Evolutionary conservation across 1,140 invertebrate genomes (phyloP).

Genomic region (Hyles euphorbiae): DNA sequence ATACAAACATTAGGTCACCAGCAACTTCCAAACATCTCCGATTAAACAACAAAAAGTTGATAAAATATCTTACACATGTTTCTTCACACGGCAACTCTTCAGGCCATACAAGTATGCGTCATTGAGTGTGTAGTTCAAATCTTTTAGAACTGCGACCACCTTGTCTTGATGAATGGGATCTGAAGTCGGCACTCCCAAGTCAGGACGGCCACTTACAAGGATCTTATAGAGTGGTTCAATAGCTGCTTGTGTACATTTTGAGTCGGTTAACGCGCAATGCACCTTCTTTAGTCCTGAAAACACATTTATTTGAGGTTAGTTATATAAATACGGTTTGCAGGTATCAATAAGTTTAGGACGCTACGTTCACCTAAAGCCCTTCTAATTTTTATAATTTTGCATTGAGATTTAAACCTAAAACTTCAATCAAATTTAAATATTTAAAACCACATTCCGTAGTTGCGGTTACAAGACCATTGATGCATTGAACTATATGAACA

Average conservation of each 20-base stretch:
- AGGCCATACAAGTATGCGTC: not conserved
- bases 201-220: not conserved
- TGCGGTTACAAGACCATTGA: not conserved
- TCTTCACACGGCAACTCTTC: not conserved
- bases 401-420: no score
- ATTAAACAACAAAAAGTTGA: no score
- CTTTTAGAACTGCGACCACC: not conserved
- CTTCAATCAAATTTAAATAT: no score
- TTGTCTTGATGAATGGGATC: not conserved
- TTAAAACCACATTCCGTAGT: no score
- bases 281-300: not conserved
- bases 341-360: no score
- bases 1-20: no score
- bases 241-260: not conserved
- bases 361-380: no score
- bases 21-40: no score
- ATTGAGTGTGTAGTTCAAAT: not conserved
- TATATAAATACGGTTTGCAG: no score
- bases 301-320: no score
- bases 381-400: no score
- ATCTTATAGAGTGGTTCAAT: not conserved
- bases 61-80: no score
- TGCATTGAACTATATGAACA: not conserved
- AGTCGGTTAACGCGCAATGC: not conserved
- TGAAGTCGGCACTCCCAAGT: not conserved